Evolutionary conservation across 2,113 vertebrate genomes (phyloP).

Genomic region (Indicator indicator): DNA sequence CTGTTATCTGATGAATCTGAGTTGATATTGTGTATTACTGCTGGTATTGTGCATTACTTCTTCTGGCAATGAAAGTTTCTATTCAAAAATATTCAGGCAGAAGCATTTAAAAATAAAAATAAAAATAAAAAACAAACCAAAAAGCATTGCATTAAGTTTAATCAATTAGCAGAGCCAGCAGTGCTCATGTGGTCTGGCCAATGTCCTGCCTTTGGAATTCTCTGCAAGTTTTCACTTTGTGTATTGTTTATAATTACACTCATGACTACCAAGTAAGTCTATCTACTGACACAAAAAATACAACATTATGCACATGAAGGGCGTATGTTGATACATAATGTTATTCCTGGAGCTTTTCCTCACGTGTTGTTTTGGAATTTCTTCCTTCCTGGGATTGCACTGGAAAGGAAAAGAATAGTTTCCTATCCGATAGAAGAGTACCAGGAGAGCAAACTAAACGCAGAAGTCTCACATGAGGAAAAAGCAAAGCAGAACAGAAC

Average conservation of each 20-base stretch:
- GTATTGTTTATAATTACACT: not conserved
- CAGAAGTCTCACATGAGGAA: not conserved
- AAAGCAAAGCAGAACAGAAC: not conserved
- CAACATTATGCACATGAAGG: not conserved
- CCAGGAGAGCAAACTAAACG: not conserved
- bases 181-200: not conserved
- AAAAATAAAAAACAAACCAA: not conserved
- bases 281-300: not conserved
- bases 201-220: not conserved
- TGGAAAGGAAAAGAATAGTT: not conserved
- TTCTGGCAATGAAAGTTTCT: not conserved
- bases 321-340: not conserved
- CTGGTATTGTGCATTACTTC: not conserved
- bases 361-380: not conserved
- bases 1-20: not conserved
- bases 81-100: not conserved
- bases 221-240: not conserved
- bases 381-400: not conserved
- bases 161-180: not conserved
- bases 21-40: not conserved
- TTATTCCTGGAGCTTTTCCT: not conserved
- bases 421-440: not conserved
- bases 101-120: not conserved
- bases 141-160: not conserved
- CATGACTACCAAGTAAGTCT: not conserved